These are phyloP conservation scores for Microtus montanus DNA, from an alignment of 2,113 vertebrate species.

Conservation along the genomic window DNA sequence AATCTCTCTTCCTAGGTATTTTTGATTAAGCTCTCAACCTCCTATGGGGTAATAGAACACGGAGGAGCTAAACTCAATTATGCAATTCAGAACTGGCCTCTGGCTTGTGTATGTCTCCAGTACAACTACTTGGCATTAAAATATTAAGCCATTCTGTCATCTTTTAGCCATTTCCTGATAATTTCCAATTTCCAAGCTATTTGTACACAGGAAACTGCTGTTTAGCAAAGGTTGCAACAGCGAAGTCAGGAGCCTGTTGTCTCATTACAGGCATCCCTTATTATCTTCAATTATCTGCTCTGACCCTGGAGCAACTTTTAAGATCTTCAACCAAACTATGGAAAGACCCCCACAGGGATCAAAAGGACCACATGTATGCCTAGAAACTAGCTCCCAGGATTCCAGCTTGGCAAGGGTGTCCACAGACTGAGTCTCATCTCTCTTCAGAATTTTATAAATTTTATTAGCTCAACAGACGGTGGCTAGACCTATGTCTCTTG, in stretches of 20 bases:
- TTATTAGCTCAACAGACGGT: neutral
- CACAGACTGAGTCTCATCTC: neutral
- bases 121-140: constrained; percentile 85
- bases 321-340: constrained; percentile 73
- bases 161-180: constrained; percentile 87
- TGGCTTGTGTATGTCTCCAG: constrained; percentile 81
- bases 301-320: constrained; percentile 75
- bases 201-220: constrained; percentile 85
- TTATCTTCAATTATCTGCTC: constrained; percentile 80
- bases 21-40: constrained; percentile 10
- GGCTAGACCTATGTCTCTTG: neutral
- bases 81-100: constrained; percentile 71
- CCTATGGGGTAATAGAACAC: constrained; percentile 32
- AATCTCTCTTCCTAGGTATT: constrained; percentile 6
- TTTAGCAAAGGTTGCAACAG: constrained; percentile 83
- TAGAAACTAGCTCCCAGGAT: neutral
- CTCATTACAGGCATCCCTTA: constrained; percentile 82
- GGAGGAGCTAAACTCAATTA: constrained; percentile 64
- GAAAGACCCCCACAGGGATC: neutral
- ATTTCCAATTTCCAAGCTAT: constrained; percentile 84
- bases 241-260: constrained; percentile 78
- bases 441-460: neutral
- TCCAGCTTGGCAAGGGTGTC: neutral
- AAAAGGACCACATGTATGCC: neutral
- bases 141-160: constrained; percentile 83